Evolutionary conservation across 2,888 invertebrate genomes (phyloP).

Genomic region (Aphrophora alni): DNA sequence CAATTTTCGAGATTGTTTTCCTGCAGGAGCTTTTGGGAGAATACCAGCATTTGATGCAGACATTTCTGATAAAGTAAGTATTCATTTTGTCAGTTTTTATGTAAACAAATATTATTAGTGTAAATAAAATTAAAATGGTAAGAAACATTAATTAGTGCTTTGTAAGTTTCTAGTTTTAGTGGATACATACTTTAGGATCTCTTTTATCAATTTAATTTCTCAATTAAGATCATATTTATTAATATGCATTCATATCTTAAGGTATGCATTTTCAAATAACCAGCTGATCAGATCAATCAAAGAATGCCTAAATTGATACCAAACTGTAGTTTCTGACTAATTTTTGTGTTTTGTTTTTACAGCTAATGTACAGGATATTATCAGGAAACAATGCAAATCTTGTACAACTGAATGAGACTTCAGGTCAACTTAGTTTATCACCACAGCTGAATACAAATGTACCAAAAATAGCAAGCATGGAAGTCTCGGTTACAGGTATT

Average conservation of each 20-base stretch:
- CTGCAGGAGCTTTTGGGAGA: slow-evolving; percentile 87
- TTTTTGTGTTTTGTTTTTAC: slow-evolving; percentile 50
- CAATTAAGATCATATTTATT: too few species aligned
- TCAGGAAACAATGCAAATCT: slow-evolving; percentile 94
- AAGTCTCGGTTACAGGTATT: slow-evolving; percentile 85
- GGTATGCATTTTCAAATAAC: too few species aligned
- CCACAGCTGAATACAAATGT: slow-evolving; percentile 96
- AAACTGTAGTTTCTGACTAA: too few species aligned
- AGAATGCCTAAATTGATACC: too few species aligned
- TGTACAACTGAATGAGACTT: slow-evolving; percentile 79
- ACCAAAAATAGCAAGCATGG: slow-evolving; percentile 91
- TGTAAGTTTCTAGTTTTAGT: too few species aligned
- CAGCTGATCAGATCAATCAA: too few species aligned
- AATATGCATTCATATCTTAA: too few species aligned
- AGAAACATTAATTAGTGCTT: too few species aligned
- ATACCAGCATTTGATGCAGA: slow-evolving; percentile 96
- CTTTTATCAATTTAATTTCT: too few species aligned
- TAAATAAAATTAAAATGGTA: not conserved
- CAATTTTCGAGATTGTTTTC: slow-evolving; percentile 93
- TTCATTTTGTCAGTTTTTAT: slow-evolving; percentile 17
- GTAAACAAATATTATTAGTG: too few species aligned
- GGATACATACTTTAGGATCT: too few species aligned
- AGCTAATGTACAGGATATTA: slow-evolving; percentile 80
- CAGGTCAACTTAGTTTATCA: slow-evolving; percentile 85
- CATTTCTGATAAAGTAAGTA: slow-evolving; percentile 74